Conservation (phyloP, 2,888 invertebrate genomes). For the Spilarctia lutea region DNA sequence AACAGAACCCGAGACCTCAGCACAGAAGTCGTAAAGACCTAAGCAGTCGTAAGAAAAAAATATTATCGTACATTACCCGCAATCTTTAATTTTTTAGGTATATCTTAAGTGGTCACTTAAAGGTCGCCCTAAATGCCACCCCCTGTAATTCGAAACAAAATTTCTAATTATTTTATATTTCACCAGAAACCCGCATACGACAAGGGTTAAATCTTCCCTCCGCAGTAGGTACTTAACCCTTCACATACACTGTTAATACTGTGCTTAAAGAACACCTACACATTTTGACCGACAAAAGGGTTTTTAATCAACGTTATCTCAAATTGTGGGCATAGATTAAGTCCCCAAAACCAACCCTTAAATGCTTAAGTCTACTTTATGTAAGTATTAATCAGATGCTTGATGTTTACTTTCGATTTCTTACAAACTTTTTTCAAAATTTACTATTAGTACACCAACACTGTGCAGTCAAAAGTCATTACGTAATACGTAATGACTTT, state of each 20-base stretch:
- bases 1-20: too few species aligned
- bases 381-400: neutral
- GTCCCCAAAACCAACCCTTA: neutral
- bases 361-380: neutral
- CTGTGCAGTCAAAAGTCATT: too few species aligned
- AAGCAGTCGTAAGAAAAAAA: too few species aligned
- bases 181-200: neutral
- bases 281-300: neutral
- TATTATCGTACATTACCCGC: too few species aligned
- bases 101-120: neutral
- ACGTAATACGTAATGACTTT: too few species aligned
- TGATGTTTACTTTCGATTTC: too few species aligned
- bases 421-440: too few species aligned
- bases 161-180: neutral
- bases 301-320: neutral
- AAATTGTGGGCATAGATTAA: neutral
- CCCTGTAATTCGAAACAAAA: neutral
- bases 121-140: neutral
- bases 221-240: neutral
- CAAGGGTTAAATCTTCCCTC: neutral
- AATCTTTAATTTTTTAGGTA: neutral
- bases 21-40: too few species aligned
- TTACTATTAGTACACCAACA: too few species aligned
- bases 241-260: constrained; percentile 2
- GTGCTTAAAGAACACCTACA: neutral